Percentiles rank a stretch among this genome's conserved stretches.
Conservation (phyloP, 1,140 invertebrate species). For the Papilio polyxenes region DNA sequence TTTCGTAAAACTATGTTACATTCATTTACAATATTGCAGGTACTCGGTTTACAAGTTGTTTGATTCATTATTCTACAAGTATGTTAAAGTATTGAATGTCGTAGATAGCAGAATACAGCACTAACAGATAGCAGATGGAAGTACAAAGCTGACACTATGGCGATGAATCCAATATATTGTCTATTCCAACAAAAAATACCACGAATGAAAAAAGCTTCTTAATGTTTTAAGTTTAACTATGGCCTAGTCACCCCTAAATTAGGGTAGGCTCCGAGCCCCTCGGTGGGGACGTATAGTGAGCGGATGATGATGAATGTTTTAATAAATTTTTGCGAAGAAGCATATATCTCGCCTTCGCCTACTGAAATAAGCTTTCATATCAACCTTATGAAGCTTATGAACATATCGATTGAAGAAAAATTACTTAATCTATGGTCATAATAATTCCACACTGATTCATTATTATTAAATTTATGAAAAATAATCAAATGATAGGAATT, state of each 20-base stretch:
- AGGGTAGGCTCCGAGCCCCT: no score
- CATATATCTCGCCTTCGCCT: background rate
- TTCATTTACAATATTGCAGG: no score
- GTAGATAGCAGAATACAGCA: constrained; percentile 7
- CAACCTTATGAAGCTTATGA: no score
- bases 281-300: no score
- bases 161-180: background rate
- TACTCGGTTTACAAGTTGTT: background rate
- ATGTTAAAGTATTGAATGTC: background rate
- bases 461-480: background rate
- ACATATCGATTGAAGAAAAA: no score
- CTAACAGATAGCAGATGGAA: background rate
- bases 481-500: background rate
- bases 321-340: background rate
- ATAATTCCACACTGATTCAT: background rate
- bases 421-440: background rate
- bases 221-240: background rate
- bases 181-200: background rate
- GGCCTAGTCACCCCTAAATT: no score
- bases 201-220: background rate
- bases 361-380: background rate
- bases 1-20: background rate
- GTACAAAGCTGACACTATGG: background rate
- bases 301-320: no score
- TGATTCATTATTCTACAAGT: background rate